Evolutionary conservation across 2,113 vertebrate genomes (phyloP), one percentile per base, ranked within the genome.

Genomic region (Alexandromys fortis): DNA sequence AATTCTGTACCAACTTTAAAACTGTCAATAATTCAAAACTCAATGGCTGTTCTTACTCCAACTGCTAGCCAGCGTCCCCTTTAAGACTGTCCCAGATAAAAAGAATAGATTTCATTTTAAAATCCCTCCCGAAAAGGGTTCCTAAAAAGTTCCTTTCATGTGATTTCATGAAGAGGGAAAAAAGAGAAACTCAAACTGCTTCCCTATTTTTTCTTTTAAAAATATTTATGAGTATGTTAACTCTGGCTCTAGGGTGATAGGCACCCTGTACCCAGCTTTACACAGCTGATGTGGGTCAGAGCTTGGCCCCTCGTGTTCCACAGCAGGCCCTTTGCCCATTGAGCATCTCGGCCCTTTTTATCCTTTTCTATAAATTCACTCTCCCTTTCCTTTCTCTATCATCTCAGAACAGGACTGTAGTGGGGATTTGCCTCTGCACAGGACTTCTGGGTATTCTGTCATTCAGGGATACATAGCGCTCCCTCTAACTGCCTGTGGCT

Each of bases 101-200:
- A 79, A 95, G 77, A 65, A 92, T 0, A 89, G 65, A 90, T 83
- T 94, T 87, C 42, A 45, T 77, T 94, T 96, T 92, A 26, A 93
- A 94, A 73, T 90, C 47, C 30, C 85, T 61, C 55, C 75, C 38
- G 58, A 33, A 86, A 52, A 52, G 10, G 5, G 7, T 52, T 86
- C 77, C 79, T 88, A 55, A 63, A 86, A 79, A 42, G 58, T 92
- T 14, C 21, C 30, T 73, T 14, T 38, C 76, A 86, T 67, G 28
- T 77, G 91, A 86, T 78, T 81, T 58, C 67, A 75, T 55, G 72
- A 58, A 86, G 92, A 79, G 94, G 86, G 95, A 85, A 94, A 89
- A 38, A 61, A 81, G 1, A 83, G 85, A 94, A 86, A 93, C 33
- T 73, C 81, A 97, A 35, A 30, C 61, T 77, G 13, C 38, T 42